Percentiles rank a stretch among this genome's conserved stretches.
These are phyloP conservation scores for Cheilosia vernalis DNA, from an alignment of 2,888 invertebrate species.

Conservation along the genomic window DNA sequence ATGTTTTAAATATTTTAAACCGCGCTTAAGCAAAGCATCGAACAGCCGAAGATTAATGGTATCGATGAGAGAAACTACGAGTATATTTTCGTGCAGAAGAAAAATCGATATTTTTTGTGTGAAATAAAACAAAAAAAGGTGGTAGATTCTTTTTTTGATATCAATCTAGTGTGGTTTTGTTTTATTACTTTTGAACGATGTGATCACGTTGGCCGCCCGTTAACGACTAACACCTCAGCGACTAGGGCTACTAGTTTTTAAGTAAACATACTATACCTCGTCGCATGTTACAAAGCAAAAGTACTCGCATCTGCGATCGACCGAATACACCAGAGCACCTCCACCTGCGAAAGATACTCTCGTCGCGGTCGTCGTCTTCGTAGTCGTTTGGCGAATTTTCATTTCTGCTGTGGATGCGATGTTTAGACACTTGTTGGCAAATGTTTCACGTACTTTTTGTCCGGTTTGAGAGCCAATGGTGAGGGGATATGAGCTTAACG, in stretches of 20 bases:
- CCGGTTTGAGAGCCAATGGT: conserved; percentile 27
- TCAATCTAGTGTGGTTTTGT: conserved; percentile 35
- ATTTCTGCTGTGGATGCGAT: conserved; percentile 17
- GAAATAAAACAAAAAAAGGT: conserved; percentile 16
- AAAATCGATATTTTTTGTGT: not conserved
- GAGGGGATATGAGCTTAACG: conserved; percentile 31
- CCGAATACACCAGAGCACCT: conserved; percentile 43
- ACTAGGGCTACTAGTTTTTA: conserved; percentile 82
- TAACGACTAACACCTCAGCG: conserved; percentile 82
- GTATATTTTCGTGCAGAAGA: conserved; percentile 16
- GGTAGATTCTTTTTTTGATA: conserved; percentile 21
- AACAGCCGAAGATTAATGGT: not conserved
- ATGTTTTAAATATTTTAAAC: conserved; percentile 20
- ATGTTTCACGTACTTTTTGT: not conserved
- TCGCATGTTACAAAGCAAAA: conserved; percentile 33
- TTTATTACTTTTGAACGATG: conserved; percentile 76
- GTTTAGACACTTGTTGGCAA: conserved; percentile 44
- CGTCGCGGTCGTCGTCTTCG: conserved; percentile 1
- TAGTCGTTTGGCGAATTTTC: conserved; percentile 19
- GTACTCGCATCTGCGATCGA: conserved; percentile 36
- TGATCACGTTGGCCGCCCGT: conserved; percentile 83
- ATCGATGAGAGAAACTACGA: conserved; percentile 24
- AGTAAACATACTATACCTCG: conserved; percentile 58
- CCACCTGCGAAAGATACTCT: conserved; percentile 47
- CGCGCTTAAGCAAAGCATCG: not conserved